phyloP scores from a whole-genome alignment of 2,797 vertebrate genomes.

The Gambusia yucatana region DNA sequence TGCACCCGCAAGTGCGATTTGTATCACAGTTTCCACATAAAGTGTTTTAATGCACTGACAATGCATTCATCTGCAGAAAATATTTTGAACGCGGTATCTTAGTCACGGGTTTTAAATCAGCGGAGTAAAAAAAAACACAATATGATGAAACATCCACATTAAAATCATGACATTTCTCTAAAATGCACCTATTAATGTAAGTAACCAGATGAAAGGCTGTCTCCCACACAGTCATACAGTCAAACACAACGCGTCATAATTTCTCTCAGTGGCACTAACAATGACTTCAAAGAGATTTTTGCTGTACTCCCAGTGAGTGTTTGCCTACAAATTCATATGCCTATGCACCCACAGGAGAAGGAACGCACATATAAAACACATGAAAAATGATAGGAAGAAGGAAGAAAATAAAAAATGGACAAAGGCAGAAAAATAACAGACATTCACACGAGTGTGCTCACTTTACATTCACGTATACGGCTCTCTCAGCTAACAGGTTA shows the following conservation, averaged over 20 bases:
- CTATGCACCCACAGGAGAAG: constrained; percentile 44
- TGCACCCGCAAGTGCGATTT: constrained; percentile 33
- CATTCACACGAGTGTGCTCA: constrained; percentile 34
- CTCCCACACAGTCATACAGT: background rate
- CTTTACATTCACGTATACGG: constrained; percentile 15
- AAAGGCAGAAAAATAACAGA: constrained; percentile 43
- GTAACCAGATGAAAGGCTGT: constrained; percentile 13
- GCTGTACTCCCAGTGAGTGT: constrained; percentile 16
- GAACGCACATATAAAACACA: constrained; percentile 28
- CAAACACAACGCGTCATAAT: constrained; percentile 28
- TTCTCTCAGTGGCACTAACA: constrained; percentile 33
- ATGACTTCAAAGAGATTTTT: constrained; percentile 59
- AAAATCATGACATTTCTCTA: constrained; percentile 7
- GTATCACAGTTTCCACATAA: constrained; percentile 15
- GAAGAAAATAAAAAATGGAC: constrained; percentile 21
- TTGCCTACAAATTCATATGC: constrained; percentile 40
- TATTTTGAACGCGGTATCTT: constrained; percentile 33
- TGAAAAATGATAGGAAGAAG: constrained; percentile 12
- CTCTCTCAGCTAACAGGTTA: constrained; percentile 1
- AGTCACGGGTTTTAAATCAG: constrained; percentile 22
- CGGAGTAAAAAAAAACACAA: background rate
- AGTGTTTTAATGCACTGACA: constrained; percentile 28
- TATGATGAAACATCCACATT: constrained; percentile 14
- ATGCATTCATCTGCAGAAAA: constrained; percentile 37
- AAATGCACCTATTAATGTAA: constrained; percentile 12